phyloP scores from a whole-genome alignment of 2,113 vertebrate genomes.

The Tetrao urogallus region DNA sequence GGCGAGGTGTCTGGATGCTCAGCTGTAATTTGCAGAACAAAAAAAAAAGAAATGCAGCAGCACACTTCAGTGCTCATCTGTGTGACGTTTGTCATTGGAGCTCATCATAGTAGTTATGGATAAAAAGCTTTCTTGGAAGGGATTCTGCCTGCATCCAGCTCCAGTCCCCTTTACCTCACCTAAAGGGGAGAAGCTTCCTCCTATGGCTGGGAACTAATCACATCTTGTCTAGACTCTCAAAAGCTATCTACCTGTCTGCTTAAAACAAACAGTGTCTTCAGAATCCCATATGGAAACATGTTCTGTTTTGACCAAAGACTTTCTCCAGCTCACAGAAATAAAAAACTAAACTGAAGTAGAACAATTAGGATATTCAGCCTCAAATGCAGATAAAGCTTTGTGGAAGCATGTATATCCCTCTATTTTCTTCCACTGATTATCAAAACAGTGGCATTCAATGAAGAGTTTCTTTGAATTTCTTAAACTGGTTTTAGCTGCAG shows the following conservation, averaged over 20 bases:
- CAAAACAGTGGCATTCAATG: neutral
- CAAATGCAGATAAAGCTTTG: neutral
- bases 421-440: neutral
- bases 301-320: neutral
- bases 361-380: neutral
- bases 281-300: neutral
- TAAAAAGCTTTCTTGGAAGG: neutral
- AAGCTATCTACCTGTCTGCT: neutral
- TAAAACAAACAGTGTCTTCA: neutral
- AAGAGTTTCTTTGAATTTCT: neutral
- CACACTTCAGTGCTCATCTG: neutral
- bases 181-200: neutral
- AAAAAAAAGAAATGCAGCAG: neutral
- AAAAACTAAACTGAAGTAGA: neutral
- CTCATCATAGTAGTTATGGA: neutral
- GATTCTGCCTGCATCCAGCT: neutral
- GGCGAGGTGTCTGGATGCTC: neutral
- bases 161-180: neutral
- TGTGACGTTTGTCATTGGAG: neutral
- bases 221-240: neutral
- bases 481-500: neutral
- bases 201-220: neutral
- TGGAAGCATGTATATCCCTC: neutral
- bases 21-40: neutral
- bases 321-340: neutral